These are phyloP conservation scores for Gasterosteus nipponicus DNA, from an alignment of 2,113 vertebrate species.

Conservation along the genomic window DNA sequence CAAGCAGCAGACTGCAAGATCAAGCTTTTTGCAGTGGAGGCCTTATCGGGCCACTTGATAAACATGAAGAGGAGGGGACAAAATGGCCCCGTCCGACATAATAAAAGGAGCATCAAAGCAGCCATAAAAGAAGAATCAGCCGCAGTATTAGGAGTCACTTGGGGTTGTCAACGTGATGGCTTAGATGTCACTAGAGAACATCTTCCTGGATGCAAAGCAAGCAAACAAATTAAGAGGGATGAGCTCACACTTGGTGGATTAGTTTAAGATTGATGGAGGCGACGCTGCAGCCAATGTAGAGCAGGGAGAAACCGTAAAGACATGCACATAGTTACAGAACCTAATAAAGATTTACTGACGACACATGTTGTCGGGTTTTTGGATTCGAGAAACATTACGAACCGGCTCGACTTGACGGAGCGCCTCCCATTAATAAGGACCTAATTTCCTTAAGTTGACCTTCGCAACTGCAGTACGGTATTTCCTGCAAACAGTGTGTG, in stretches of 20 bases:
- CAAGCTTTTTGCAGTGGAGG: conserved; percentile 21
- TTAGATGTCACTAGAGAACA: conserved; percentile 77
- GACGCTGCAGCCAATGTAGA: conserved; percentile 37
- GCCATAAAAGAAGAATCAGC: conserved; percentile 61
- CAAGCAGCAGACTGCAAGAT: conserved; percentile 64
- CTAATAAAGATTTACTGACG: background rate
- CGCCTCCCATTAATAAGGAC: conserved; percentile 57
- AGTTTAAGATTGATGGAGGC: conserved; percentile 68
- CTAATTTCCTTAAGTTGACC: conserved; percentile 67
- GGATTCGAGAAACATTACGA: conserved; percentile 44
- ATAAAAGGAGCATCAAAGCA: conserved; percentile 68
- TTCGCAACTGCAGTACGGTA: conserved; percentile 47
- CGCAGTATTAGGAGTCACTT: conserved; percentile 72
- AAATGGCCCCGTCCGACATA: conserved; percentile 55
- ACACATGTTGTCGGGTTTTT: background rate
- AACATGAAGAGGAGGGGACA: conserved; percentile 27
- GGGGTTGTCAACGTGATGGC: conserved; percentile 72
- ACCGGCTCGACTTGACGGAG: conserved; percentile 66
- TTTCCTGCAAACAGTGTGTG: conserved; percentile 44
- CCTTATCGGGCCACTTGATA: conserved; percentile 49
- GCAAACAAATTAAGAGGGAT: conserved; percentile 80
- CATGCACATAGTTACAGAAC: conserved; percentile 5
- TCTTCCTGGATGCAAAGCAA: conserved; percentile 64
- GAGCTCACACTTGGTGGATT: conserved; percentile 77
- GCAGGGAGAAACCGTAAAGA: conserved; percentile 45